Conservation (phyloP, 2,888 invertebrate species). For the Choreutis nemorana region DNA sequence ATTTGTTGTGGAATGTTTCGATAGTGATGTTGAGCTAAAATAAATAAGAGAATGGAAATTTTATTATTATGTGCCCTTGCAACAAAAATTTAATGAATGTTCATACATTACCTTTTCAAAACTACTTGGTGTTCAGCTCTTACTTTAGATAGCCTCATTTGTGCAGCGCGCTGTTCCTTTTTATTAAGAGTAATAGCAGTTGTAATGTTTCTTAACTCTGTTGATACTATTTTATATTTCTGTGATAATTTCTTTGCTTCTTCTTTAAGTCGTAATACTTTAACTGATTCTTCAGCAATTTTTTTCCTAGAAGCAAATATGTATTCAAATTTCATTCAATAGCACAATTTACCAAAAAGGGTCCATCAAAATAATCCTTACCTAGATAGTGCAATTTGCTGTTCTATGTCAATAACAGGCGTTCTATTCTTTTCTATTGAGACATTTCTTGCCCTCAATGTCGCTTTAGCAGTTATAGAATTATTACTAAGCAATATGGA, state of each 20-base stretch:
- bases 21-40: slow-evolving; percentile 34
- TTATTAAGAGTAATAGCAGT: slow-evolving; percentile 52
- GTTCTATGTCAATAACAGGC: slow-evolving; percentile 25
- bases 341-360: slow-evolving; percentile 1
- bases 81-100: slow-evolving; percentile 11
- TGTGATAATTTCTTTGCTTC: slow-evolving; percentile 44
- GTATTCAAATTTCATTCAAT: too few species aligned
- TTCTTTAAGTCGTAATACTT: slow-evolving; percentile 47
- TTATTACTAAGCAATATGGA: too few species aligned
- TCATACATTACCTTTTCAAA: slow-evolving; percentile 40
- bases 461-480: slow-evolving; percentile 26
- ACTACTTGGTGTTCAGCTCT: slow-evolving; percentile 48
- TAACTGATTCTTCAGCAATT: slow-evolving; percentile 51
- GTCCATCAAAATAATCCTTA: slow-evolving; percentile 13
- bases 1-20: slow-evolving; percentile 37
- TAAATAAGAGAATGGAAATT: slow-evolving; percentile 11
- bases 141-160: slow-evolving; percentile 39
- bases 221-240: slow-evolving; percentile 49
- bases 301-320: slow-evolving; percentile 37
- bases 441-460: slow-evolving; percentile 39
- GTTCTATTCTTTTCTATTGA: too few species aligned
- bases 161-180: slow-evolving; percentile 40
- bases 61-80: slow-evolving; percentile 5
- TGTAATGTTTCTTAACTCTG: slow-evolving; percentile 44
- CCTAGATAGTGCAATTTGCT: slow-evolving; percentile 49